Base-by-base conservation (phyloP, 2,113 vertebrate species). In the Isichthys henryi region DNA sequence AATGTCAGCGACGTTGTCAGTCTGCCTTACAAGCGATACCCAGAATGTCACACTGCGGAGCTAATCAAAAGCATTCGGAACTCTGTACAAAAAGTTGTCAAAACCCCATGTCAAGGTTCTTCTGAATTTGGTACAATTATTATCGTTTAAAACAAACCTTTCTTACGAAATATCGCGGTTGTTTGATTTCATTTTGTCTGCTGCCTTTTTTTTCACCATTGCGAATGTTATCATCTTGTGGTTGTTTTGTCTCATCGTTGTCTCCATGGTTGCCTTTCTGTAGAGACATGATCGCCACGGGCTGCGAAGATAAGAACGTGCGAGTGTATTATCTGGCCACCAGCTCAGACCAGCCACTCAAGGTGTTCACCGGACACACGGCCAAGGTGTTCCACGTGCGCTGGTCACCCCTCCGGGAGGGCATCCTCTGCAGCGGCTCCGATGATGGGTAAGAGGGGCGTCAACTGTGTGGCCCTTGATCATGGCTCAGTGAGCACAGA, bases 221-320 rank as follows among this genome's bases (percentile, higher is more conserved):
- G 39, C 39, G 19, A 48, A 39, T 48, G 7, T 83, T 48, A 46
- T n/a, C 39, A 21, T 84, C 23, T 43, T n/a, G 46, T 53, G 27
- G 27, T 13, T 83, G n/a, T 90, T 86, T 87, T 9, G 58, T 84
- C 31, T 77, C 45, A 74, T 23, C 4, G 31, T 53, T 50, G 80
- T 11, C 56, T 0, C 35, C 4, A 23, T 43, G 52, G n/a, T 23
- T 50, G 7, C 6, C 17, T 2, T 66, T 6, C 89, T 1, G 19
- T 92, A 99, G 98, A 94, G 98, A 99, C 90, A 99, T 99, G 98
- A 98, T 99, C 86, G 98, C 98, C 3, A 99, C 98, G 3, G 98
- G 98, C 90, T 99, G 98, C 90, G 98, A 99, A 92, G 98, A 99
- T 92, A 98, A 97, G 95, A 98, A 97, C 1, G 98, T 99, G 0